Evolutionary conservation across 2,797 vertebrate genomes (phyloP).

Genomic region (Sebastes alutus): DNA sequence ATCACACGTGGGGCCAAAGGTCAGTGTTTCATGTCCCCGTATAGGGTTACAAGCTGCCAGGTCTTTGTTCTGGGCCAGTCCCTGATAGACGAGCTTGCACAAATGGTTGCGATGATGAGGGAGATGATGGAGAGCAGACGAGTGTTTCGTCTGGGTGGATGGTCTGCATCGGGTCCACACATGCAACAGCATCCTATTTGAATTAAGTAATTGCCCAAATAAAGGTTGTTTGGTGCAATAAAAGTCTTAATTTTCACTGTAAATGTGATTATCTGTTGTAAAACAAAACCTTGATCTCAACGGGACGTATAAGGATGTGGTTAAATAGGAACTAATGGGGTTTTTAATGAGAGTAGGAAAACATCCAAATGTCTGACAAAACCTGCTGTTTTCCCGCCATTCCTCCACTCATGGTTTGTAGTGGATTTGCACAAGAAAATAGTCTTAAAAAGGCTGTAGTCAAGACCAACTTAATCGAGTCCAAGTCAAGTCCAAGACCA

Average conservation of each 20-base stretch:
- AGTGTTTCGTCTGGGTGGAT: constrained; percentile 17
- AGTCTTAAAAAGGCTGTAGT: not conserved
- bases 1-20: constrained; percentile 68
- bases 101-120: constrained; percentile 56
- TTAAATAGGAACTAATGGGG: constrained; percentile 1
- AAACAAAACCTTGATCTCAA: constrained; percentile 31
- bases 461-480: too few species aligned
- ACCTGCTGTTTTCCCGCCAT: constrained; percentile 4
- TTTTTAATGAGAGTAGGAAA: constrained; percentile 39
- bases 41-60: constrained; percentile 68
- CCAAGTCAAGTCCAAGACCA: too few species aligned
- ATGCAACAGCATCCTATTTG: not conserved
- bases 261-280: constrained; percentile 3
- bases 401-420: not conserved
- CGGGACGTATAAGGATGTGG: constrained; percentile 41
- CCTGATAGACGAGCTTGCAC: constrained; percentile 58
- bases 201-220: constrained; percentile 18
- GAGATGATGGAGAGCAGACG: constrained; percentile 59
- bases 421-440: not conserved
- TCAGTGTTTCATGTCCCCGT: constrained; percentile 67
- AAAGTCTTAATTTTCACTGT: not conserved
- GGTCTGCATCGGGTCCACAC: constrained; percentile 32
- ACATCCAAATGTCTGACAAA: not conserved
- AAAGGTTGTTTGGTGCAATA: constrained; percentile 21
- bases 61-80: constrained; percentile 66